Evolutionary conservation across 2,888 invertebrate genomes (phyloP).

Genomic region (Rosalia funebris): DNA sequence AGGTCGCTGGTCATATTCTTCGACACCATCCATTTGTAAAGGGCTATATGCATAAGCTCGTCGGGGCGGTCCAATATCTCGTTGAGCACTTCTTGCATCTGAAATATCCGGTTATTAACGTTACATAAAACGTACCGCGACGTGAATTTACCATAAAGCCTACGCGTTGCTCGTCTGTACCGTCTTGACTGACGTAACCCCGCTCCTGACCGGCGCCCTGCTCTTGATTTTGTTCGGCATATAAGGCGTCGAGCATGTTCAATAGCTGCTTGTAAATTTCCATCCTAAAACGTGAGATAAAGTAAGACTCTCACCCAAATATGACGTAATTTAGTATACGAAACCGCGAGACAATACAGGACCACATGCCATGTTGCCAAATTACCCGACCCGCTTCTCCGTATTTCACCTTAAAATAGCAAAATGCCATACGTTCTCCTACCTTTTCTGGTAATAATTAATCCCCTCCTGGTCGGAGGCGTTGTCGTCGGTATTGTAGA

Average conservation of each 20-base stretch:
- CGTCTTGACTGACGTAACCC: conserved; percentile 30
- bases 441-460: conserved; percentile 54
- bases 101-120: conserved; percentile 27
- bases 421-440: too few relatives aligned
- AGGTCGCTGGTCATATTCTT: conserved; percentile 79
- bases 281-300: too few relatives aligned
- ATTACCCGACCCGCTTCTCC: too few relatives aligned
- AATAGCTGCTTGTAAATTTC: conserved; percentile 90
- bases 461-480: conserved; percentile 83
- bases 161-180: conserved; percentile 19
- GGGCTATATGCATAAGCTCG: conserved; percentile 88
- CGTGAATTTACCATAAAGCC: background rate
- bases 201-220: conserved; percentile 27
- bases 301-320: too few relatives aligned
- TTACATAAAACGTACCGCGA: background rate
- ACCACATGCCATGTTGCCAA: too few relatives aligned
- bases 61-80: conserved; percentile 79
- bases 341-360: too few relatives aligned
- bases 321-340: too few relatives aligned
- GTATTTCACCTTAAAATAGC: too few relatives aligned
- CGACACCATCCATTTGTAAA: conserved; percentile 93
- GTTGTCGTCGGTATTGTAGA: conserved; percentile 85
- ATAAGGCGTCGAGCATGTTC: conserved; percentile 77
- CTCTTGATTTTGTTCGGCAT: conserved; percentile 53
- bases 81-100: conserved; percentile 72